Percentiles rank a stretch among this genome's conserved stretches.
These are phyloP conservation scores for Helicoverpa assulta DNA, from an alignment of 2,888 invertebrate species.

Conservation along the genomic window DNA sequence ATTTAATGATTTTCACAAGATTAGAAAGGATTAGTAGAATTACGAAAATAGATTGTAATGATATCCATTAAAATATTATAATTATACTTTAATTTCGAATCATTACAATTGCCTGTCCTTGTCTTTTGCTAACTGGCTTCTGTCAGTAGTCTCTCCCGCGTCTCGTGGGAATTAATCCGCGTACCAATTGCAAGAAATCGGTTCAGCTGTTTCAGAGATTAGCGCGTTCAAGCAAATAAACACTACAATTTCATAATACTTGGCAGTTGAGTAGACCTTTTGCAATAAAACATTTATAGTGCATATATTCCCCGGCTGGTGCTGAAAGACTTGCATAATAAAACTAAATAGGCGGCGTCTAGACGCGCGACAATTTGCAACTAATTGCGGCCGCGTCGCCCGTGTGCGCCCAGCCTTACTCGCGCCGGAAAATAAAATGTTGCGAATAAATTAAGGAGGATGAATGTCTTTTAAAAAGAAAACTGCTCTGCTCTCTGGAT, in stretches of 20 bases:
- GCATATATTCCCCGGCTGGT: neutral
- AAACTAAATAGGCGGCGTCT: constrained; percentile 51
- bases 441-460: constrained; percentile 45
- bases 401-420: constrained; percentile 36
- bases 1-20: neutral
- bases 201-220: no score
- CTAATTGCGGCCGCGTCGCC: constrained; percentile 54
- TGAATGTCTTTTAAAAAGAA: constrained; percentile 46
- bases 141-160: no score
- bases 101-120: no score
- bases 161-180: no score
- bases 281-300: neutral
- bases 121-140: no score
- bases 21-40: neutral
- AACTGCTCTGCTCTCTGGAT: constrained; percentile 28
- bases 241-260: no score
- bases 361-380: constrained; percentile 60
- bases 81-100: no score
- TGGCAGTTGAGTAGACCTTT: constrained; percentile 11
- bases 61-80: no score
- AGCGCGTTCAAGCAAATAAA: no score
- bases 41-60: no score
- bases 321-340: constrained; percentile 41
- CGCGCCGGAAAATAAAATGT: constrained; percentile 34
- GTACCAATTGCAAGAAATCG: no score